A percentile compares a stretch with the other conserved stretches of the same genome.
Conservation (phyloP, 1,140 invertebrate genomes). For the Myzus persicae region DNA sequence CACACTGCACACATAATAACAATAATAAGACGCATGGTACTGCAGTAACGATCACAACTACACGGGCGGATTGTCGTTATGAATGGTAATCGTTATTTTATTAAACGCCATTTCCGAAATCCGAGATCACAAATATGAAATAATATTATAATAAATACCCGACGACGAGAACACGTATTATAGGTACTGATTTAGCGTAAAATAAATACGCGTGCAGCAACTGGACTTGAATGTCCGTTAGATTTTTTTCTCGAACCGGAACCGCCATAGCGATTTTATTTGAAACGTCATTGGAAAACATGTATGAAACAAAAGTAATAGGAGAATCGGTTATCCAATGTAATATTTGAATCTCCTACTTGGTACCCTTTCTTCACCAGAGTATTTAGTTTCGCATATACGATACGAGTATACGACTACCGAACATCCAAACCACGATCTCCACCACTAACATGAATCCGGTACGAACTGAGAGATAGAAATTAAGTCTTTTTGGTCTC, state of each 20-base stretch:
- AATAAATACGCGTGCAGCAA: not conserved
- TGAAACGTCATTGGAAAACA: not conserved
- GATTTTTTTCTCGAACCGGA: not conserved
- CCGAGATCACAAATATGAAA: not conserved
- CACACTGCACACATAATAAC: not conserved
- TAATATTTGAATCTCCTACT: not conserved
- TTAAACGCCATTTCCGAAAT: not conserved
- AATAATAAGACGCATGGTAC: not conserved
- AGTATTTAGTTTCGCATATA: too few relatives aligned
- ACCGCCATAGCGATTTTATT: not conserved
- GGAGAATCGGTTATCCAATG: not conserved
- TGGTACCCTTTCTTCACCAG: not conserved
- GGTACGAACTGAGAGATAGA: too few relatives aligned
- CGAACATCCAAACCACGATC: too few relatives aligned
- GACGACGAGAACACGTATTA: not conserved
- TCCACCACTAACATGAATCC: too few relatives aligned
- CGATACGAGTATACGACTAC: too few relatives aligned
- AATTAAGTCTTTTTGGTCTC: too few relatives aligned
- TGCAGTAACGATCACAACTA: not conserved
- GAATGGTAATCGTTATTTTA: slow-evolving; percentile 18
- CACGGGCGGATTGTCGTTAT: not conserved
- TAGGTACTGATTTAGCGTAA: not conserved
- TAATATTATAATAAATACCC: not conserved
- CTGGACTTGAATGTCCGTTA: not conserved
- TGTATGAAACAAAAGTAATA: not conserved